Percentiles rank a stretch among this genome's conserved stretches.
Conservation (phyloP, 2,888 invertebrate species). For the Pimpla rufipes region DNA sequence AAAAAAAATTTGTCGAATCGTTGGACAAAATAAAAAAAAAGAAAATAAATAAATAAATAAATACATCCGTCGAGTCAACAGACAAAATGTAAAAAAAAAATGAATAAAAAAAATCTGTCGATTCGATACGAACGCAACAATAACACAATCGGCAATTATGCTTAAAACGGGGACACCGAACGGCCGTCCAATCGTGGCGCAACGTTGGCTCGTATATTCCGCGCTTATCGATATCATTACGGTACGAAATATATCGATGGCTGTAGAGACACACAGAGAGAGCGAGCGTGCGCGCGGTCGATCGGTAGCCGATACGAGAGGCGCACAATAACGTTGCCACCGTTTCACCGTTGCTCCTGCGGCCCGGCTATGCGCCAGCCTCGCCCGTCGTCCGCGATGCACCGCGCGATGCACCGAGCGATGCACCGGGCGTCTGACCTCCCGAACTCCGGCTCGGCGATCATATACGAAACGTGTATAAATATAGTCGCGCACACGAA, state of each 20-base stretch:
- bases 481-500: slow-evolving; percentile 2
- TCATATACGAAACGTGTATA: slow-evolving; percentile 2
- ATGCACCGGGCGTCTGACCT: slow-evolving; percentile 55
- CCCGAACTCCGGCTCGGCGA: slow-evolving; percentile 41
- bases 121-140: not conserved
- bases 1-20: too few relatives aligned
- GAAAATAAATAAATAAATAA: too few relatives aligned
- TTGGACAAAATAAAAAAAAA: too few relatives aligned
- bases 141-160: slow-evolving; percentile 40
- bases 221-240: slow-evolving; percentile 47
- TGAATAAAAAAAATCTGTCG: not conserved
- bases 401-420: slow-evolving; percentile 26
- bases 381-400: slow-evolving; percentile 33
- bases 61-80: not conserved
- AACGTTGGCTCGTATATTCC: slow-evolving; percentile 30
- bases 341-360: slow-evolving; percentile 53
- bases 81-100: too few relatives aligned
- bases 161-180: slow-evolving; percentile 5
- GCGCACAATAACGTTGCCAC: slow-evolving; percentile 53
- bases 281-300: slow-evolving; percentile 19
- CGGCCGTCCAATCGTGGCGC: slow-evolving; percentile 6
- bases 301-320: slow-evolving; percentile 52
- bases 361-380: not conserved
- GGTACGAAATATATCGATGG: slow-evolving; percentile 46
- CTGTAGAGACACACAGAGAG: slow-evolving; percentile 2